These are phyloP conservation scores for Caenorhabditis briggsae DNA, from an alignment of 1,140 invertebrate genomes.

Conservation along the genomic window DNA sequence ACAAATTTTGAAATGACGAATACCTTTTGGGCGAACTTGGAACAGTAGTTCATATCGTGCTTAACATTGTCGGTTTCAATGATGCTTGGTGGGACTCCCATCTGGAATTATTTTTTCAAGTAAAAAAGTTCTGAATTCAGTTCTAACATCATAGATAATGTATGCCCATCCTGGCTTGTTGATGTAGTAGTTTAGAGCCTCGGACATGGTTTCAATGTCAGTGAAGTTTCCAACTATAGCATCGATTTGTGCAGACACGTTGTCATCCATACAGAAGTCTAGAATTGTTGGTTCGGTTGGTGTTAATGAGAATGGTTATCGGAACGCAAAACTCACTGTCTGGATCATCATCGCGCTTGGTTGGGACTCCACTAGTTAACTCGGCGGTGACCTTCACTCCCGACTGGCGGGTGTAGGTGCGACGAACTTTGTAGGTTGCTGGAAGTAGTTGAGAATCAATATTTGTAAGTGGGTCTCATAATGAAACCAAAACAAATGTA, in stretches of 20 bases:
- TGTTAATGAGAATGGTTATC: background rate
- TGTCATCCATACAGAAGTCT: conserved; percentile 55
- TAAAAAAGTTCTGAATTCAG: background rate
- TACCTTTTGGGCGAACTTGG: conserved; percentile 14
- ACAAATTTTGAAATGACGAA: background rate
- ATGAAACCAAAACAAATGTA: no score
- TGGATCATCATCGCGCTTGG: conserved; percentile 26
- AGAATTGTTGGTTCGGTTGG: background rate
- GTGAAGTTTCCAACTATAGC: conserved; percentile 11
- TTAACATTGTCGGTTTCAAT: conserved; percentile 40
- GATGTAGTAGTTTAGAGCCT: conserved; percentile 44
- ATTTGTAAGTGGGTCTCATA: no score
- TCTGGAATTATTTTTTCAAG: background rate
- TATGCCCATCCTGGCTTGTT: conserved; percentile 54
- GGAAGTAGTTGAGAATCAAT: background rate
- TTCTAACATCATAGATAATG: conserved; percentile 26
- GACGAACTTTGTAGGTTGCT: conserved; percentile 49
- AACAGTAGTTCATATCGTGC: conserved; percentile 42
- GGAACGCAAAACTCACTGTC: background rate
- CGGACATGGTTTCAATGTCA: conserved; percentile 39
- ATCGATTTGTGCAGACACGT: conserved; percentile 8
- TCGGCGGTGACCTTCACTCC: conserved; percentile 26
- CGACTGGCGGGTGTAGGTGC: background rate
- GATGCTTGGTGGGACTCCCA: conserved; percentile 24
- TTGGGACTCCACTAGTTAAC: conserved; percentile 3